Evolutionary conservation across 2,797 vertebrate genomes (phyloP).

Genomic region (Alosa sapidissima): DNA sequence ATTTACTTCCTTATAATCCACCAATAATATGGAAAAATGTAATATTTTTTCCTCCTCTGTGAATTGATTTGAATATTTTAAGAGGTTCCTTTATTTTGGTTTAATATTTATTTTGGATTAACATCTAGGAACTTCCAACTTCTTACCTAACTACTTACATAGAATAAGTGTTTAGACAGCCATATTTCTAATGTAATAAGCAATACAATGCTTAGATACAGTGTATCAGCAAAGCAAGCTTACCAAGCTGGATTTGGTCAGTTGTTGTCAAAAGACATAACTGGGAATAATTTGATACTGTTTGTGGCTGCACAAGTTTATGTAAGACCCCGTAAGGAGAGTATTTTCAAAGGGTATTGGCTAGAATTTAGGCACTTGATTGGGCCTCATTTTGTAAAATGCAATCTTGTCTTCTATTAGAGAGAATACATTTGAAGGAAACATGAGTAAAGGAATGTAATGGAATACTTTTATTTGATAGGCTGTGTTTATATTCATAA

Average conservation of each 20-base stretch:
- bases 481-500: background rate
- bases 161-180: constrained; percentile 45
- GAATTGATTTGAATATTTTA: constrained; percentile 1
- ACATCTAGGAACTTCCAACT: constrained; percentile 33
- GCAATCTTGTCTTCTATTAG: background rate
- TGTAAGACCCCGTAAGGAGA: background rate
- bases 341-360: constrained; percentile 34
- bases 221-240: constrained; percentile 47
- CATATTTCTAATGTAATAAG: constrained; percentile 59
- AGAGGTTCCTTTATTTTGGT: background rate
- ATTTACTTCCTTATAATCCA: background rate
- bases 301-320: background rate
- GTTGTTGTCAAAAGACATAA: background rate
- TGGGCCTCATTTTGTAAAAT: constrained; percentile 20
- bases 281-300: background rate
- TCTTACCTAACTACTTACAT: constrained; percentile 53
- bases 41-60: background rate
- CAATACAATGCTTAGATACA: constrained; percentile 68
- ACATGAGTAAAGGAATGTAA: background rate
- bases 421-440: background rate
- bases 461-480: background rate
- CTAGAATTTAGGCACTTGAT: constrained; percentile 33
- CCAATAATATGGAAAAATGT: background rate
- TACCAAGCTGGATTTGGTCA: constrained; percentile 35
- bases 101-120: constrained; percentile 22